phyloP scores from a whole-genome alignment of 2,888 invertebrate genomes.

The Andrena dorsata region DNA sequence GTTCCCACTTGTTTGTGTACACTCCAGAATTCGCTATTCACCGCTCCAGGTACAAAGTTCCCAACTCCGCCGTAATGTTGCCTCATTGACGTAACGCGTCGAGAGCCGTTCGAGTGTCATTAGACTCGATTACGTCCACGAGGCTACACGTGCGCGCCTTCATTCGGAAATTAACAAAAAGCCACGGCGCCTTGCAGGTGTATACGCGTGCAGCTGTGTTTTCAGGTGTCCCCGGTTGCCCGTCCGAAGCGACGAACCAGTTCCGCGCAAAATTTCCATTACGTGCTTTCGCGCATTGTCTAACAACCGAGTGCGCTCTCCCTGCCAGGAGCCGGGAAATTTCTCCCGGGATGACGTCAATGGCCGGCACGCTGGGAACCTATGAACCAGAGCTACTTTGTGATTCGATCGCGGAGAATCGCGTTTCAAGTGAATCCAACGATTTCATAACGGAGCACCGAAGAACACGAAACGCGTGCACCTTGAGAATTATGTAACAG shows the following conservation, averaged over 20 bases:
- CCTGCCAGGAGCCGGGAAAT: background rate
- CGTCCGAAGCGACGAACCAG: slow-evolving; percentile 10
- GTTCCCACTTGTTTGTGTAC: background rate
- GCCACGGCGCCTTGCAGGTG: slow-evolving; percentile 42
- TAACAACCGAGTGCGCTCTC: background rate
- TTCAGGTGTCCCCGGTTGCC: slow-evolving; percentile 54
- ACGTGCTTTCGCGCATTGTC: slow-evolving; percentile 2
- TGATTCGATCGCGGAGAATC: too few species aligned
- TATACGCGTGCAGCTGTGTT: slow-evolving; percentile 62
- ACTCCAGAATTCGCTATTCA: slow-evolving; percentile 21
- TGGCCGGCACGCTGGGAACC: background rate
- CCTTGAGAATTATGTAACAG: slow-evolving; percentile 10
- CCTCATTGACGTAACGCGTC: slow-evolving; percentile 26
- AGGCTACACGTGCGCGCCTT: slow-evolving; percentile 51
- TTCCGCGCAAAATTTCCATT: background rate
- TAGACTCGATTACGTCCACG: slow-evolving; percentile 52
- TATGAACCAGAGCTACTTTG: background rate
- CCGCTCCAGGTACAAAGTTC: slow-evolving; percentile 14
- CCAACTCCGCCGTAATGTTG: background rate
- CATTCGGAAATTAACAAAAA: slow-evolving; percentile 62
- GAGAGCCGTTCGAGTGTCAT: slow-evolving; percentile 43
- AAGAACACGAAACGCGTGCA: background rate
- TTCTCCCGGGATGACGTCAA: slow-evolving; percentile 9
- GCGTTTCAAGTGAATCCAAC: too few species aligned
- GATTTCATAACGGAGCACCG: background rate